Conservation (phyloP, 2,113 vertebrate species). For the Donacobius atricapilla region DNA sequence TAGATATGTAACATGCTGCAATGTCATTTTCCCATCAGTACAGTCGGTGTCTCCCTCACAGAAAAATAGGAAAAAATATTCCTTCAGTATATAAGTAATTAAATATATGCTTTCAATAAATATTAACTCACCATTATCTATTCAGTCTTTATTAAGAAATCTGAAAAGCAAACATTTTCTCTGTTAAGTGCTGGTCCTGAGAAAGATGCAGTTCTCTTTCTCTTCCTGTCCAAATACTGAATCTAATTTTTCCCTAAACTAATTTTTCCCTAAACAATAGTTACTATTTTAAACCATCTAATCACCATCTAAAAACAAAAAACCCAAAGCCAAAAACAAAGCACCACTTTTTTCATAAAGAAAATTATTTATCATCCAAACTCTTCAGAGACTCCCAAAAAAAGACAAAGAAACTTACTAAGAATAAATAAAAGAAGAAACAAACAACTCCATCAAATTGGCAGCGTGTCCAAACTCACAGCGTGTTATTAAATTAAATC, state of each 20-base stretch:
- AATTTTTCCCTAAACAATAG: not conserved
- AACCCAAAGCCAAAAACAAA: not conserved
- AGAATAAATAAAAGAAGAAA: constrained; percentile 24
- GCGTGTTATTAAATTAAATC: constrained; percentile 14
- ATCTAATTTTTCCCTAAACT: not conserved
- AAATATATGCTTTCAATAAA: not conserved
- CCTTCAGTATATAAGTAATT: not conserved
- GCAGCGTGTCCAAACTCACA: not conserved
- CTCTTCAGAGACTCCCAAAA: not conserved
- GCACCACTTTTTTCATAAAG: not conserved
- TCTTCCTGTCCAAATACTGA: not conserved
- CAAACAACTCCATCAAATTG: not conserved
- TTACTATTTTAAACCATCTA: not conserved
- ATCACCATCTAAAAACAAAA: not conserved
- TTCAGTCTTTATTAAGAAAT: not conserved
- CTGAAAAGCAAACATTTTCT: not conserved
- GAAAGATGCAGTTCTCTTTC: not conserved
- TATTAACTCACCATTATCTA: not conserved
- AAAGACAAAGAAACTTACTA: not conserved
- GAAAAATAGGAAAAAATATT: not conserved
- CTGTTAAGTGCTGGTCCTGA: not conserved
- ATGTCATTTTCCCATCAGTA: not conserved
- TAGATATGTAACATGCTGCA: not conserved
- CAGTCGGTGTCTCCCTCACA: rapidly evolving
- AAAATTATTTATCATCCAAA: not conserved